These are phyloP conservation scores for Hippocampus kuda DNA, from an alignment of 2,797 vertebrate genomes.

Conservation along the genomic window DNA sequence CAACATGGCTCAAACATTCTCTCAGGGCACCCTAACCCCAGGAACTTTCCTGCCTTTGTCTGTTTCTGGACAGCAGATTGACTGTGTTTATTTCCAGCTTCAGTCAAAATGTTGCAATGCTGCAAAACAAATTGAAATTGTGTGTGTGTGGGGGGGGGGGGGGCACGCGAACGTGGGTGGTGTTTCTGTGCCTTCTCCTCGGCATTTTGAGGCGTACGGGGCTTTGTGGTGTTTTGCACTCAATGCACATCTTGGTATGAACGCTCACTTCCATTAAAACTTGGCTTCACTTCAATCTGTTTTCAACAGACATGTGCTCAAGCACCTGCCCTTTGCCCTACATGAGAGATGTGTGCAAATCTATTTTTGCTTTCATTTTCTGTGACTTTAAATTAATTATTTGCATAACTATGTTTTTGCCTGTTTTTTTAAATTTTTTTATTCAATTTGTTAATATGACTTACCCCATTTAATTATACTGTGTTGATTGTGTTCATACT, in stretches of 20 bases:
- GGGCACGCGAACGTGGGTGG: not conserved
- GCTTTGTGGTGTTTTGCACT: constrained; percentile 3
- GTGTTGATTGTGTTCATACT: no score
- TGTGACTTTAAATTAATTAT: no score
- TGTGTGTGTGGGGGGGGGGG: constrained; percentile 19
- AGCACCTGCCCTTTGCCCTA: no score
- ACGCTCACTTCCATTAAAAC: not conserved
- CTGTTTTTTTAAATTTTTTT: no score
- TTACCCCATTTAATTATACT: no score
- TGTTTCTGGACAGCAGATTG: not conserved
- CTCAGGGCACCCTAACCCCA: not conserved
- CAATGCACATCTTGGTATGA: not conserved
- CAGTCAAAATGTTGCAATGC: constrained; percentile 19
- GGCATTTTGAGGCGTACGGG: not conserved
- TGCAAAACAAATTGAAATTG: constrained; percentile 42
- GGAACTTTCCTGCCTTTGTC: constrained; percentile 1
- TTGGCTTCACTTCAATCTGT: not conserved
- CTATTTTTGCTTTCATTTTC: no score
- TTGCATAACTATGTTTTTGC: no score
- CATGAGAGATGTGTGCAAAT: no score
- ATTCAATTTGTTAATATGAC: no score
- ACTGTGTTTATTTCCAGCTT: constrained; percentile 7
- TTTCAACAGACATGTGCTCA: no score
- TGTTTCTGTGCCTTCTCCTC: not conserved
- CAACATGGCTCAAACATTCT: constrained; percentile 45